These are phyloP conservation scores for Premnoplex brunnescens DNA, from an alignment of 2,797 vertebrate species.

Conservation along the genomic window DNA sequence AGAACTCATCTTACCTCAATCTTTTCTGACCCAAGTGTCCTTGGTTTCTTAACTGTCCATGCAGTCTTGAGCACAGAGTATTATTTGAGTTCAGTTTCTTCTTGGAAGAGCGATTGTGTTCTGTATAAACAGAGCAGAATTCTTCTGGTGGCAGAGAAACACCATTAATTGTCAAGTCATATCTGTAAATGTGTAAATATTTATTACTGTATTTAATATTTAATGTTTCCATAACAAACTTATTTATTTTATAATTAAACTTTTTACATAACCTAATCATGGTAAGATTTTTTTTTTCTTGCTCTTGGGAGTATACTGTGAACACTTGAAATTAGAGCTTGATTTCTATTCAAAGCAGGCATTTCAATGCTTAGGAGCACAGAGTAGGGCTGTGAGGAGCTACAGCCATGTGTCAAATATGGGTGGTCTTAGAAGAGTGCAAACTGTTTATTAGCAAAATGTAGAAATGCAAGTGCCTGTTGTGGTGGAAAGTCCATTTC, in stretches of 20 bases:
- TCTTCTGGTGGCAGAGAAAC: conserved; percentile 43
- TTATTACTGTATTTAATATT: conserved; percentile 80
- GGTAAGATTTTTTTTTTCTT: neutral
- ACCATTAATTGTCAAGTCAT: conserved; percentile 53
- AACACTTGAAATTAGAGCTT: conserved; percentile 27
- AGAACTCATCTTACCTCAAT: conserved; percentile 24
- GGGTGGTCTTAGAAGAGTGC: neutral
- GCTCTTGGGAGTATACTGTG: neutral
- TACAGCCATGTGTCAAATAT: neutral
- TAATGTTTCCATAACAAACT: conserved; percentile 67
- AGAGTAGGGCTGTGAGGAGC: neutral
- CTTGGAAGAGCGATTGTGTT: conserved; percentile 21
- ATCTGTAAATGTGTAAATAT: conserved; percentile 78
- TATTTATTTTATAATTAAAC: conserved; percentile 83
- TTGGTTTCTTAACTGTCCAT: conserved; percentile 1
- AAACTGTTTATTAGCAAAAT: conserved; percentile 21
- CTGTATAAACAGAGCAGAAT: conserved; percentile 43
- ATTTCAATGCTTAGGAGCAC: neutral
- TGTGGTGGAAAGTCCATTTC: neutral
- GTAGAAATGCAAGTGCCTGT: neutral
- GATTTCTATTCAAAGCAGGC: conserved; percentile 5
- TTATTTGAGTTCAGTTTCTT: conserved; percentile 40
- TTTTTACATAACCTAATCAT: conserved; percentile 62
- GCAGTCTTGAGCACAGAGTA: neutral
- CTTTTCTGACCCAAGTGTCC: neutral